phyloP scores from a whole-genome alignment of 2,113 vertebrate species.

The Halcyon senegalensis region DNA sequence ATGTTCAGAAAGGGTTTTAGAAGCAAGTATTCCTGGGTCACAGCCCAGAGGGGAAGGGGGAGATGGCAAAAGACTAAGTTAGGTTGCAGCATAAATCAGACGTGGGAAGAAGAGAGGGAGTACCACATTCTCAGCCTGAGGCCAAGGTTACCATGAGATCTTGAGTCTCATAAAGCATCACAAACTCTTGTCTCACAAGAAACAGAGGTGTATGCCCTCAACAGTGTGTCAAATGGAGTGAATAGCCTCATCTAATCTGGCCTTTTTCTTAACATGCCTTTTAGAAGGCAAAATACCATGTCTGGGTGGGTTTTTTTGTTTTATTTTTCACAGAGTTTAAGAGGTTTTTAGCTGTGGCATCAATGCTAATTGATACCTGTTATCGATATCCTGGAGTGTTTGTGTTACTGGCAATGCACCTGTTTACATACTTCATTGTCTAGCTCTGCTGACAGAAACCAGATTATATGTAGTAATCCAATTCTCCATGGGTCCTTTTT shows the following conservation, averaged over 20 bases:
- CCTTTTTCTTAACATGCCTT: background rate
- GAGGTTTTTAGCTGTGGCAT: background rate
- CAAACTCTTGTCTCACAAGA: fast-evolving
- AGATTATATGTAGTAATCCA: background rate
- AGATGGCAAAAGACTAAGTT: background rate
- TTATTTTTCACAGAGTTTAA: background rate
- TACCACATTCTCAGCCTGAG: background rate
- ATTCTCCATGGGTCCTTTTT: background rate
- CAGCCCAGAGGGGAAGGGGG: background rate
- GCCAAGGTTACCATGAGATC: background rate
- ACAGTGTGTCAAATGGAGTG: background rate
- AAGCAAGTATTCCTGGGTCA: background rate
- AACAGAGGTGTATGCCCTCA: background rate
- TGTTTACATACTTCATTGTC: background rate
- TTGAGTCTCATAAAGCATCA: background rate
- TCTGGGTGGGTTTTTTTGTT: background rate
- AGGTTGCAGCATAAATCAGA: background rate
- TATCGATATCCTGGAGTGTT: background rate
- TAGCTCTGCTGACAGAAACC: background rate
- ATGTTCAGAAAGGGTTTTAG: background rate
- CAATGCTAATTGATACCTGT: background rate
- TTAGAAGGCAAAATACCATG: background rate
- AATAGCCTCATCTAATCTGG: background rate
- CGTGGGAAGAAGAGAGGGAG: fast-evolving
- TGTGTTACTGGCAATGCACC: background rate